A percentile compares a stretch with the other conserved stretches of the same genome.
phyloP scores from a whole-genome alignment of 2,113 vertebrate genomes.

The Mandrillus leucophaeus region DNA sequence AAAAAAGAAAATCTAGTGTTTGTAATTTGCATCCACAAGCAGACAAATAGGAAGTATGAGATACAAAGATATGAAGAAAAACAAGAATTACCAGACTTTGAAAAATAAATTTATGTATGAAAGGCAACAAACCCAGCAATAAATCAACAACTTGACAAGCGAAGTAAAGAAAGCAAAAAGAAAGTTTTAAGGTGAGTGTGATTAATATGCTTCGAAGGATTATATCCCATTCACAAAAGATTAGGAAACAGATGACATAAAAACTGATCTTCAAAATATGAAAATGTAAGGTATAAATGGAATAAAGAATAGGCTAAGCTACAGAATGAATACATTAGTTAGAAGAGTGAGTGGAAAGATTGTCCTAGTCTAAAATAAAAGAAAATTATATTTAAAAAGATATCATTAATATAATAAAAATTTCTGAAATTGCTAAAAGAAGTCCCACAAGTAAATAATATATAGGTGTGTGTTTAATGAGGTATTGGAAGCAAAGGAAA shows the following conservation, averaged over 20 bases:
- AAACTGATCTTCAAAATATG: background rate
- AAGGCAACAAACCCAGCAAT: background rate
- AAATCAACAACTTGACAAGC: background rate
- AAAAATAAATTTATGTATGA: background rate
- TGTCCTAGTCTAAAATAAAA: background rate
- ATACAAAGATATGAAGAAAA: constrained; percentile 7
- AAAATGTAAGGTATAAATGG: background rate
- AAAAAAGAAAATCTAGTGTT: background rate
- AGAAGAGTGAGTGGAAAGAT: background rate
- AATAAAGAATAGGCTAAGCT: background rate
- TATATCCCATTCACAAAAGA: background rate
- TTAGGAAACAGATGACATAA: background rate
- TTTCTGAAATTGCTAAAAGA: background rate
- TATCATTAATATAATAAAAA: background rate
- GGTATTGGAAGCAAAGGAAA: background rate
- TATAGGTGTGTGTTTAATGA: background rate
- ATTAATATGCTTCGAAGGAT: background rate
- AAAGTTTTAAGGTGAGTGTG: background rate
- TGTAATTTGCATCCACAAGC: background rate
- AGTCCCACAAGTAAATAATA: background rate
- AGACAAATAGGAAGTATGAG: background rate
- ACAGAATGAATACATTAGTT: background rate
- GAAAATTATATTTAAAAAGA: background rate
- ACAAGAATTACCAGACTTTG: background rate
- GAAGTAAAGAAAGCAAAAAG: background rate